Conservation (phyloP, 2,113 vertebrate genomes). For the Plestiodon gilberti region DNA sequence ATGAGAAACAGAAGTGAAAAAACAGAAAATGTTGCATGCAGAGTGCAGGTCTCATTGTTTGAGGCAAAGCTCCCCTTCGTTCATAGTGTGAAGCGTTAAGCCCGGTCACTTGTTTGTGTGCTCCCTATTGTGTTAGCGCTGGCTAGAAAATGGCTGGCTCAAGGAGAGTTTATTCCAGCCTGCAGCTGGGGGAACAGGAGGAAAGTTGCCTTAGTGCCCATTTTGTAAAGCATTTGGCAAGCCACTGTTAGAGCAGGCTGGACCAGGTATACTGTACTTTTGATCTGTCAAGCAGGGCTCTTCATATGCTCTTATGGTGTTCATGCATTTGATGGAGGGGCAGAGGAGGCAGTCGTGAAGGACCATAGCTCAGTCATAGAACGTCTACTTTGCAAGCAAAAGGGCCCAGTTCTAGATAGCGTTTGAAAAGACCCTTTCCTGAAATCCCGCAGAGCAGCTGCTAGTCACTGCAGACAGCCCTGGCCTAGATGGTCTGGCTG, state of each 20-base stretch:
- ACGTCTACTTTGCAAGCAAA: too few relatives aligned
- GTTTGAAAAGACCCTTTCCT: too few relatives aligned
- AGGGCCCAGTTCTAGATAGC: too few relatives aligned
- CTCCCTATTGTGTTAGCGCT: constrained; percentile 70
- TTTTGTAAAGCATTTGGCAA: not conserved
- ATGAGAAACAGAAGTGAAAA: constrained; percentile 64
- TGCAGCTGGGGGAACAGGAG: constrained; percentile 35
- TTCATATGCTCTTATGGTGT: too few relatives aligned
- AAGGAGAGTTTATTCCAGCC: constrained; percentile 65
- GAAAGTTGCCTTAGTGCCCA: not conserved
- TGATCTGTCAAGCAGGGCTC: too few relatives aligned
- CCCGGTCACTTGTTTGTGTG: constrained; percentile 70
- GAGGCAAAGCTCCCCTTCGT: constrained; percentile 57
- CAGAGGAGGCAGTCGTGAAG: too few relatives aligned
- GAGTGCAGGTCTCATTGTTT: constrained; percentile 69
- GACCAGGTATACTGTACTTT: too few relatives aligned
- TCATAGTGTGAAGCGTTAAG: constrained; percentile 55
- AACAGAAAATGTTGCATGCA: constrained; percentile 64
- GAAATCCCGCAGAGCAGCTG: too few relatives aligned
- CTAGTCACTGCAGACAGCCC: too few relatives aligned
- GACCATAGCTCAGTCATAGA: too few relatives aligned
- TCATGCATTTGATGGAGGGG: too few relatives aligned
- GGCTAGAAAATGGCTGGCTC: constrained; percentile 64
- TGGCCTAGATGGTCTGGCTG: too few relatives aligned
- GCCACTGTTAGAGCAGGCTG: not conserved